Conservation (phyloP, 2,888 invertebrate genomes). For the Synanthedon myopaeformis region DNA sequence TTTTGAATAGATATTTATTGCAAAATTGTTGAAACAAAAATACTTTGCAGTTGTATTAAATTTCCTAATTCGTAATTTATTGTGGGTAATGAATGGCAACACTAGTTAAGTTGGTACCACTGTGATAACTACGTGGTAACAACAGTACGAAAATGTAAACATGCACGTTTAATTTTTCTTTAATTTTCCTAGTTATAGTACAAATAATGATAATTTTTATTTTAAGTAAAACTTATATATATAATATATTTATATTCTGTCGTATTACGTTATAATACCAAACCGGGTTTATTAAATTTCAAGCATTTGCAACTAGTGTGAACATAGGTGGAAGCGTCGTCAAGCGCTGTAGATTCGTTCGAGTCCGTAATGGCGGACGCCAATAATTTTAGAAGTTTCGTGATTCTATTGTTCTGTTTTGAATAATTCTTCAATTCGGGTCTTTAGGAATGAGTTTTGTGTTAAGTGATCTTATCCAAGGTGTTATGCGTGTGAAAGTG, state of each 20-base stretch:
- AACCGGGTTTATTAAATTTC: not conserved
- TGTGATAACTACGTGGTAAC: slow-evolving; percentile 66
- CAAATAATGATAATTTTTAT: slow-evolving; percentile 1
- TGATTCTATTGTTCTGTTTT: slow-evolving; percentile 67
- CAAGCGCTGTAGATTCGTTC: slow-evolving; percentile 63
- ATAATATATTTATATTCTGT: not conserved
- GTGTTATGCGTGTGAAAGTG: slow-evolving; percentile 58
- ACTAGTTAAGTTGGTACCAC: slow-evolving; percentile 32
- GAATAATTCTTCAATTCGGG: slow-evolving; percentile 39
- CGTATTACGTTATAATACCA: too few species aligned
- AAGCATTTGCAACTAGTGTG: slow-evolving; percentile 49
- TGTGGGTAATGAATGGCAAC: too few species aligned
- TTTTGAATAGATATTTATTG: too few species aligned
- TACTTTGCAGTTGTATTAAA: too few species aligned
- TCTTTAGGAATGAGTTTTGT: slow-evolving; percentile 50
- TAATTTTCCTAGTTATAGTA: slow-evolving; percentile 1
- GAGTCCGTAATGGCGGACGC: slow-evolving; percentile 70
- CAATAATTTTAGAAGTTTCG: slow-evolving; percentile 69
- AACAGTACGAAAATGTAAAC: slow-evolving; percentile 64
- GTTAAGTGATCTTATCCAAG: slow-evolving; percentile 41
- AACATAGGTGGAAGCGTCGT: slow-evolving; percentile 67
- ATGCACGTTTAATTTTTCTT: slow-evolving; percentile 38
- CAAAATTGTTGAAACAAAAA: too few species aligned
- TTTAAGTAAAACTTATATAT: not conserved
- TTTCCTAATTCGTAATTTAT: too few species aligned